These are phyloP conservation scores for Eulemur macaco DNA, from an alignment of 2,113 vertebrate species.

Conservation along the genomic window DNA sequence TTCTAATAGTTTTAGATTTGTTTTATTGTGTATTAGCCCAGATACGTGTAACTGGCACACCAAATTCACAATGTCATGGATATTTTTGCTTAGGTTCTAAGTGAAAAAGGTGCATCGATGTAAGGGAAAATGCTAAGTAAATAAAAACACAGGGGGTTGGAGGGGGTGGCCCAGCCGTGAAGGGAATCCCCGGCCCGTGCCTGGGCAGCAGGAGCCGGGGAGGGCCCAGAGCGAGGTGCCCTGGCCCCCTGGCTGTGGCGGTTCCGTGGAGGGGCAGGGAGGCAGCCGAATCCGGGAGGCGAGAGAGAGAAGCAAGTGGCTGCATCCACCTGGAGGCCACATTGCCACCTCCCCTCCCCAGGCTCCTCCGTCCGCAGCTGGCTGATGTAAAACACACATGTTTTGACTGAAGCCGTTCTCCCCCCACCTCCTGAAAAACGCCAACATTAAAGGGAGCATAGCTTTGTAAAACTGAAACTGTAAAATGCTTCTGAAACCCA, in stretches of 20 bases:
- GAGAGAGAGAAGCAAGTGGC: not conserved
- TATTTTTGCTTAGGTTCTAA: not conserved
- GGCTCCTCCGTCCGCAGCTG: conserved; percentile 86
- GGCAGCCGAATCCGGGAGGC: not conserved
- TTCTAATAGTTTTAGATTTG: not conserved
- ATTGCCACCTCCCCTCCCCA: conserved; percentile 74
- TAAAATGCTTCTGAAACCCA: conserved; percentile 90
- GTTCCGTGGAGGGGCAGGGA: not conserved
- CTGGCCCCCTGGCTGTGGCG: accelerated
- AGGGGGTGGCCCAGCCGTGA: accelerated
- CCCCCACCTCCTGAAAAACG: conserved; percentile 86
- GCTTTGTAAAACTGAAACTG: conserved; percentile 93
- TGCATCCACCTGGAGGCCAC: conserved; percentile 80
- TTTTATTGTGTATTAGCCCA: not conserved
- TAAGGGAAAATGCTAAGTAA: not conserved
- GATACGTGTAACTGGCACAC: accelerated
- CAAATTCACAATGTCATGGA: not conserved
- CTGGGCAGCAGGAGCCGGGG: accelerated
- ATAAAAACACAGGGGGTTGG: not conserved
- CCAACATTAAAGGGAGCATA: conserved; percentile 96
- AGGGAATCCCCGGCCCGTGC: accelerated
- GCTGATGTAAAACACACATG: conserved; percentile 96
- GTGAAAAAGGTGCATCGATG: accelerated
- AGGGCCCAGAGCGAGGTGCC: too few relatives aligned
- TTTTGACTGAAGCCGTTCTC: conserved; percentile 88